Evolutionary conservation across 1,140 invertebrate species (phyloP).

Genomic region (Anastrepha obliqua): DNA sequence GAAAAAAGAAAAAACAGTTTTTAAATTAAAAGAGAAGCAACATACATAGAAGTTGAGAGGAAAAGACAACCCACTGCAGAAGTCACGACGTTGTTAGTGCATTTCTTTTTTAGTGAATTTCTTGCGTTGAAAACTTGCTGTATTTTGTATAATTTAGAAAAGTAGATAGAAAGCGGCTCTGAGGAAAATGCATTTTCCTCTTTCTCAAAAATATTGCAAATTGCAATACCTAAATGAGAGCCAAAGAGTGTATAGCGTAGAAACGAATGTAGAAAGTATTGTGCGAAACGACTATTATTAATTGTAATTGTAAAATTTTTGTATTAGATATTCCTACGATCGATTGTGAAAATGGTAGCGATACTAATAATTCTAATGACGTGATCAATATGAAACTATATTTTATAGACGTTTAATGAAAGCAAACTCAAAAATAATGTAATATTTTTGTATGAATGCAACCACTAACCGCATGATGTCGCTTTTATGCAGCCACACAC

Average conservation of each 20-base stretch:
- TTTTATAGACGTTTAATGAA: slow-evolving; percentile 45
- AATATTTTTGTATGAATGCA: slow-evolving; percentile 53
- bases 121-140: slow-evolving; percentile 42
- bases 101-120: slow-evolving; percentile 45
- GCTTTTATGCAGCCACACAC: slow-evolving; percentile 42
- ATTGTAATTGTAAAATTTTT: slow-evolving; percentile 44
- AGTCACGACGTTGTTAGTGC: slow-evolving; percentile 19
- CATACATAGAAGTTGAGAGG: slow-evolving; percentile 14
- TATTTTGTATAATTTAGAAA: slow-evolving; percentile 45
- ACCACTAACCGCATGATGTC: slow-evolving; percentile 46
- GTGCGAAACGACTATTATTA: slow-evolving; percentile 37
- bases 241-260: slow-evolving; percentile 7
- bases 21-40: not conserved
- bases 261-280: slow-evolving; percentile 3
- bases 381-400: slow-evolving; percentile 51
- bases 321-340: slow-evolving; percentile 7
- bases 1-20: not conserved
- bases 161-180: not conserved
- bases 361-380: slow-evolving; percentile 37
- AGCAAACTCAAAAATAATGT: slow-evolving; percentile 43
- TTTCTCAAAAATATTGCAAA: not conserved
- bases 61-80: slow-evolving; percentile 34
- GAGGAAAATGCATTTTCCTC: not conserved
- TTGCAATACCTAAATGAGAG: slow-evolving; percentile 13
- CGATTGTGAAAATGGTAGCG: slow-evolving; percentile 29